phyloP scores from a whole-genome alignment of 2,888 invertebrate species.

The Crematogaster levior region DNA sequence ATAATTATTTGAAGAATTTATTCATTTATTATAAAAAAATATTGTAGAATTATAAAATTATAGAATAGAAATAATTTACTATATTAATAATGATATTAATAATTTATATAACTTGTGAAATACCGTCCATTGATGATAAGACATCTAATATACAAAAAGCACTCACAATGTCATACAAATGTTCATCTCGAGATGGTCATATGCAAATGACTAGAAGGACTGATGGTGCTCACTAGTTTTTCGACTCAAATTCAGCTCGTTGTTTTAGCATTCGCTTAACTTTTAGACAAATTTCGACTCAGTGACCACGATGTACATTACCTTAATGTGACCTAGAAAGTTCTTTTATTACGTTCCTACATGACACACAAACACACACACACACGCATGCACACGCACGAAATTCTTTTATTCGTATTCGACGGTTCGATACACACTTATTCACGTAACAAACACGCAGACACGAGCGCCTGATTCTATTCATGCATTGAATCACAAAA shows the following conservation, averaged over 20 bases:
- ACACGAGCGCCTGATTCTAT: conserved; percentile 63
- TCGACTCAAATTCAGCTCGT: conserved; percentile 59
- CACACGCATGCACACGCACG: conserved; percentile 30
- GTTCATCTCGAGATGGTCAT: conserved; percentile 10
- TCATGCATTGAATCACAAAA: conserved; percentile 67
- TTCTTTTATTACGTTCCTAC: conserved; percentile 80
- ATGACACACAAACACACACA: too few relatives aligned
- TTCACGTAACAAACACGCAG: conserved; percentile 24
- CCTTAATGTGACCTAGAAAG: conserved; percentile 83
- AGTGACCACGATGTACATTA: conserved; percentile 79
- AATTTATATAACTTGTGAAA: neutral
- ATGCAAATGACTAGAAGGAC: conserved; percentile 26
- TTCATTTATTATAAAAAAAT: neutral
- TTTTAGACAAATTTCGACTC: conserved; percentile 60
- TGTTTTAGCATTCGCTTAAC: conserved; percentile 66
- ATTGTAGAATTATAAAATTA: neutral
- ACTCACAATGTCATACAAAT: neutral
- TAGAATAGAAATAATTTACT: neutral
- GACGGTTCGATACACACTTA: conserved; percentile 42
- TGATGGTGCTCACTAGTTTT: conserved; percentile 53
- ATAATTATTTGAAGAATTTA: neutral
- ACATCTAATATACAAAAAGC: neutral
- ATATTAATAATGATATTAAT: neutral
- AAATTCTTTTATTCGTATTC: conserved; percentile 45
- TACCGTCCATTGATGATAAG: neutral